Base-by-base conservation (phyloP, 2,113 vertebrate genomes). In the Platanista minor region DNA sequence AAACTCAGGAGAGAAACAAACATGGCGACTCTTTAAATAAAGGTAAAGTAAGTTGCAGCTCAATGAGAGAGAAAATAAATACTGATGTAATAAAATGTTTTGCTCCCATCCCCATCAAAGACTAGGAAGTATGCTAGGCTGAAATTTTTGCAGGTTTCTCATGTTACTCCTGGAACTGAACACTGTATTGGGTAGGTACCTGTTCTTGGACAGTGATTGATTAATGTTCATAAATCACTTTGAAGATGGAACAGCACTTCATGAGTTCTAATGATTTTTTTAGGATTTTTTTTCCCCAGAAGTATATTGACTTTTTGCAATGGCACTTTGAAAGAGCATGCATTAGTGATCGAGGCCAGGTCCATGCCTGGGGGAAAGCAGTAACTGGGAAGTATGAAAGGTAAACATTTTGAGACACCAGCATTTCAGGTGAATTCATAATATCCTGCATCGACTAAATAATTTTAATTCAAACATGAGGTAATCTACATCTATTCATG, bases 221-320 rank as follows among this genome's bases (percentile, higher is more conserved):
- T 92, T 88, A 91, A 91, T 95, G 85, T 91, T 93, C 93, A 64
- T 43, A 91, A 95, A 85, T 92, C 36, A 80, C 49, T 89, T 69
- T 46, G 52, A 77, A 96, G 43, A 86, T 90, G 69, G 69, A 92
- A 89, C 72, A 89, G 33, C 8, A 85, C 3, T 46, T 69, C 57
- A 52, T 89, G 87, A 94, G 84, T 89, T 97, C 61, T 97, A 92
- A 94, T 87, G 49, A 86, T 83, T 92, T 86, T 92, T 84, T 91
- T 59, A 80, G 27, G 61, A n/a, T 74, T 13, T 74, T 61, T 64
- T 91, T 91, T 93, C 18, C 62, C 62, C 78, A 96, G 66, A 95
- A 91, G 36, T 72, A 20, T 87, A 74, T 90, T 95, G 94, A 91
- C 43, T 74, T 81, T 94, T 66, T 86, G 46, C 87, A 33, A 27